phyloP scores from a whole-genome alignment of 2,888 invertebrate species.

The Cacoxenus indagator region DNA sequence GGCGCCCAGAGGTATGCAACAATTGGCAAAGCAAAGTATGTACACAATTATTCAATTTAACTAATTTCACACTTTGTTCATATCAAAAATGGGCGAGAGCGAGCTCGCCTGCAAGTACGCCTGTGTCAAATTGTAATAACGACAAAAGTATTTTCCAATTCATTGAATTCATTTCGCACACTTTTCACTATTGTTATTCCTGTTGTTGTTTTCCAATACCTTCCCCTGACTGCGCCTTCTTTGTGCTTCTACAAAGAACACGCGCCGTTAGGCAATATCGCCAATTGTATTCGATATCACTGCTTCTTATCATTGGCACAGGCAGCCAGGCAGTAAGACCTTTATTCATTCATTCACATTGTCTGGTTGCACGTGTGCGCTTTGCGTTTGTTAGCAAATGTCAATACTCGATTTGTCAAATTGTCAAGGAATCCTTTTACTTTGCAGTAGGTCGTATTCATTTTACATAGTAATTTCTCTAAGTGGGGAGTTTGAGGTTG shows the following conservation, averaged over 20 bases:
- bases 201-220: constrained; percentile 32
- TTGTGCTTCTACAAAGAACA: background rate
- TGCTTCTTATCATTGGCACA: constrained; percentile 29
- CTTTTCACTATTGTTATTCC: constrained; percentile 29
- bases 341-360: constrained; percentile 9
- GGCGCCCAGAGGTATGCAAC: background rate
- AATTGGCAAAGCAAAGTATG: constrained; percentile 34
- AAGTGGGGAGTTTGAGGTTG: background rate
- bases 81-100: constrained; percentile 31
- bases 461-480: background rate
- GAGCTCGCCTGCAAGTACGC: background rate
- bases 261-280: constrained; percentile 34
- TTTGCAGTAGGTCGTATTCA: background rate
- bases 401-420: constrained; percentile 62
- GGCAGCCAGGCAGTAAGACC: too few relatives aligned
- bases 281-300: constrained; percentile 4
- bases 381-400: constrained; percentile 53
- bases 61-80: constrained; percentile 16
- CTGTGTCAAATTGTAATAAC: constrained; percentile 53
- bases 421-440: constrained; percentile 37
- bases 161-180: constrained; percentile 55
- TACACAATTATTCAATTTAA: constrained; percentile 57
- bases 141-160: constrained; percentile 64
- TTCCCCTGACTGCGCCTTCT: background rate
- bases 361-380: constrained; percentile 26